Evolutionary conservation across 1,140 invertebrate species (phyloP).

Genomic region (Frieseomelitta varia): DNA sequence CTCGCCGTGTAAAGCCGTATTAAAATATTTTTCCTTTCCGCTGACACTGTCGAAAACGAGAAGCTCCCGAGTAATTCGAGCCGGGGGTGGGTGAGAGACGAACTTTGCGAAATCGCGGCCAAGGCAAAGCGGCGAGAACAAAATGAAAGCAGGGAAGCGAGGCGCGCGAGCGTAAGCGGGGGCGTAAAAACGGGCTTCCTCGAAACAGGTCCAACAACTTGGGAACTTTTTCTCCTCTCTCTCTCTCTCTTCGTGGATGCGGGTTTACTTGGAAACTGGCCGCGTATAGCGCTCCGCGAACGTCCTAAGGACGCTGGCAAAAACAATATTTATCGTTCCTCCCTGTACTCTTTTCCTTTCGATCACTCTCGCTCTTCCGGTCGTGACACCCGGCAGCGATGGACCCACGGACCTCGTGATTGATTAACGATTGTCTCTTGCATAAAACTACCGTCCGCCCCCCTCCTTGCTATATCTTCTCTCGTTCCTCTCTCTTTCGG

Average conservation of each 20-base stretch:
- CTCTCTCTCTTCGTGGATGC: not conserved
- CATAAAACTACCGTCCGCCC: slow-evolving; percentile 71
- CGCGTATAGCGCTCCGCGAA: slow-evolving; percentile 36
- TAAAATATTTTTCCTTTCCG: not conserved
- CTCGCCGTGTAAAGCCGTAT: not conserved
- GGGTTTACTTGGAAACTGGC: slow-evolving; percentile 69
- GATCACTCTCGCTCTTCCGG: slow-evolving; percentile 59
- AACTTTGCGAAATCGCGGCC: not conserved
- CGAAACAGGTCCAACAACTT: slow-evolving; percentile 37
- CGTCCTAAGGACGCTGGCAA: slow-evolving; percentile 55
- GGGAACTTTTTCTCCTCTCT: slow-evolving; percentile 56
- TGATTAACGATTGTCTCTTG: slow-evolving; percentile 76
- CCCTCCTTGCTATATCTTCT: slow-evolving; percentile 43
- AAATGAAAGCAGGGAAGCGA: not conserved
- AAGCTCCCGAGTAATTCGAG: not conserved
- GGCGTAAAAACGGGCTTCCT: slow-evolving; percentile 41
- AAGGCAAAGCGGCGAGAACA: not conserved
- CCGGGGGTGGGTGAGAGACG: too few species aligned
- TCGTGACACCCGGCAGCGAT: slow-evolving; percentile 50
- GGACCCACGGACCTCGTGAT: slow-evolving; percentile 59
- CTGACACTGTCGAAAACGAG: not conserved
- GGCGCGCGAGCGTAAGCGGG: slow-evolving; percentile 5
- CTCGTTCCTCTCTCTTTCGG: not conserved
- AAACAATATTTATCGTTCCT: slow-evolving; percentile 75
- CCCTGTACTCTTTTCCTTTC: slow-evolving; percentile 36